These are phyloP conservation scores for Drosophila lacteicornis DNA, from an alignment of 1,140 invertebrate species.

Conservation along the genomic window DNA sequence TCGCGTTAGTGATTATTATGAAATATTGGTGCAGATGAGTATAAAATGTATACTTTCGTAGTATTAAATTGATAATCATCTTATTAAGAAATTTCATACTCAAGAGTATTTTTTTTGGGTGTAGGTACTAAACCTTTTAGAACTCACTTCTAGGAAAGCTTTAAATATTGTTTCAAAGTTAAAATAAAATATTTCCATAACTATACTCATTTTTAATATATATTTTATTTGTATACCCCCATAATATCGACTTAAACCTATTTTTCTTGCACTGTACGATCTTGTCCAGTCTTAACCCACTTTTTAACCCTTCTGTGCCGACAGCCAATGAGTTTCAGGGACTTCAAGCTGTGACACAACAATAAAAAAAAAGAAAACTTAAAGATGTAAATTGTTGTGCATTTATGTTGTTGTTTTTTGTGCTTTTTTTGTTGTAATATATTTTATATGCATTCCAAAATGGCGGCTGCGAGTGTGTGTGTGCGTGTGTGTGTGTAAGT, in stretches of 20 bases:
- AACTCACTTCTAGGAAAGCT: neutral
- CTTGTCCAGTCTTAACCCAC: constrained; percentile 1
- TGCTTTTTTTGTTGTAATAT: constrained; percentile 1
- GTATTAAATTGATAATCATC: no score
- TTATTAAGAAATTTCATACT: no score
- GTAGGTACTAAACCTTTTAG: no score
- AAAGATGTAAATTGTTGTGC: constrained; percentile 23
- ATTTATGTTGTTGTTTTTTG: constrained; percentile 1
- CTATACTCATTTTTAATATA: no score
- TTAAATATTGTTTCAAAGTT: no score
- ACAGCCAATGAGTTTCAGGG: constrained; percentile 9
- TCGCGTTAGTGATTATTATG: no score
- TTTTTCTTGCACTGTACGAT: neutral
- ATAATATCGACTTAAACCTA: no score
- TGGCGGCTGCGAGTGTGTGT: constrained; percentile 15
- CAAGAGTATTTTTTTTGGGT: no score
- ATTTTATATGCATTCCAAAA: constrained; percentile 26
- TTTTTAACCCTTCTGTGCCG: constrained; percentile 10
- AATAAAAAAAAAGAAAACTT: constrained; percentile 2
- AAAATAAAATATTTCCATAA: no score
- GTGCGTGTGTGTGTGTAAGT: constrained; percentile 11
- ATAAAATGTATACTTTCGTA: no score
- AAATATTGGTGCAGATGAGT: no score
- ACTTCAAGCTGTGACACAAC: constrained; percentile 25
- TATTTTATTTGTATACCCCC: no score